Conservation (phyloP, 2,113 vertebrate species). For the Hydrochoerus hydrochaeris region DNA sequence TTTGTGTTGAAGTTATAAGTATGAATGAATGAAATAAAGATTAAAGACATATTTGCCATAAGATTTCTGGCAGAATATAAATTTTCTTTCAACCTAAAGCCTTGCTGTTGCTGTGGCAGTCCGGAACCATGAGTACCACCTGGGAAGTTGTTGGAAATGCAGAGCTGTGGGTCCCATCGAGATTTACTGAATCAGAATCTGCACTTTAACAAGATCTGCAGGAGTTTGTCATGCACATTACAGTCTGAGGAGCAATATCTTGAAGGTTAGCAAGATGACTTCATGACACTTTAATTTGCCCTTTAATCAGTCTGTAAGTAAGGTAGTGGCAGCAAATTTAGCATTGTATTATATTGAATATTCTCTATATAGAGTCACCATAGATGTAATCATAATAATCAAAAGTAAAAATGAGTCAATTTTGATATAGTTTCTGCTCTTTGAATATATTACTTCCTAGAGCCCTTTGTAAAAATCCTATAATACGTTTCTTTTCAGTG, state of each 20-base stretch:
- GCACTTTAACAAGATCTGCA: conserved; percentile 65
- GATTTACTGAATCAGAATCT: conserved; percentile 56
- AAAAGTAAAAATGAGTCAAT: conserved; percentile 52
- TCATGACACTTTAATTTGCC: conserved; percentile 75
- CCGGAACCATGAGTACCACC: not conserved
- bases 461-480: conserved; percentile 43
- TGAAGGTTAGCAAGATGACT: conserved; percentile 66
- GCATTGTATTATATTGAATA: conserved; percentile 64
- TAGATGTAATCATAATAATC: conserved; percentile 47
- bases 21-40: conserved; percentile 34
- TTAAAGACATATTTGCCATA: conserved; percentile 21
- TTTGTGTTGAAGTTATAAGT: conserved; percentile 51
- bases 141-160: conserved; percentile 48
- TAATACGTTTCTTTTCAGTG: conserved; percentile 60
- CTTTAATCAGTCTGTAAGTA: conserved; percentile 66
- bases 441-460: conserved; percentile 51
- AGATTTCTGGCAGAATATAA: conserved; percentile 55
- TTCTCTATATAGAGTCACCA: conserved; percentile 63
- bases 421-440: conserved; percentile 59
- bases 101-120: conserved; percentile 25
- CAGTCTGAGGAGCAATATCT: conserved; percentile 42
- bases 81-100: conserved; percentile 51
- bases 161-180: not conserved
- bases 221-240: conserved; percentile 60
- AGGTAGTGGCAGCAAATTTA: conserved; percentile 67